Conservation (phyloP, 2,888 invertebrate species). For the Zygothrica quintamaculata region DNA sequence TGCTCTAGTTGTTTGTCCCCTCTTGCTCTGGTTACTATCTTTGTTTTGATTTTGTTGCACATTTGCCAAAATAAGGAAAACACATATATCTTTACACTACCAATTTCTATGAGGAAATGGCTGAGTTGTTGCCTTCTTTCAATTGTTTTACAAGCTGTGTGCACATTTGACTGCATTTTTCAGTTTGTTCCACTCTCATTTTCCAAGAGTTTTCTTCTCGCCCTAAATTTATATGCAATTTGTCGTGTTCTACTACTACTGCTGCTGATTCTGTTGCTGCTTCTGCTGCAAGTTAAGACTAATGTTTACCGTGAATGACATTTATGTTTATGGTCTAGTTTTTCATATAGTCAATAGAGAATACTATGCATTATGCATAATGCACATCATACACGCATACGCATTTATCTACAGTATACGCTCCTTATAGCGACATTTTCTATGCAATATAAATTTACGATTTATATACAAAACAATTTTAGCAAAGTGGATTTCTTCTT, state of each 20-base stretch:
- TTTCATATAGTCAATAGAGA: slow-evolving; percentile 39
- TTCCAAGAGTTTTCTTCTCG: slow-evolving; percentile 39
- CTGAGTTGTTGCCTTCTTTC: background rate
- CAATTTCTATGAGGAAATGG: slow-evolving; percentile 28
- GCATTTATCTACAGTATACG: background rate
- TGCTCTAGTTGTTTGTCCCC: slow-evolving; percentile 52
- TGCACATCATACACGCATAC: background rate
- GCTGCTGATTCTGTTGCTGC: slow-evolving; percentile 27
- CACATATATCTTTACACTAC: slow-evolving; percentile 51
- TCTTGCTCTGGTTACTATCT: slow-evolving; percentile 11
- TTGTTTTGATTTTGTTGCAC: slow-evolving; percentile 50
- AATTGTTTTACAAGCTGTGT: slow-evolving; percentile 32
- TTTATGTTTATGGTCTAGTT: slow-evolving; percentile 72
- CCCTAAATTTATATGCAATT: slow-evolving; percentile 59
- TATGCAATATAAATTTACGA: too few species aligned
- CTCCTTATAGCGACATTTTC: too few species aligned
- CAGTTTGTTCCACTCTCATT: slow-evolving; percentile 11
- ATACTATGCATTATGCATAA: slow-evolving; percentile 1
- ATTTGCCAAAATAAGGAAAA: slow-evolving; percentile 62
- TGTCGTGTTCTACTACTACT: slow-evolving; percentile 28
- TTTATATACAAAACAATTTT: too few species aligned
- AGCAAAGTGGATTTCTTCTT: too few species aligned
- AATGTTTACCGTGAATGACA: slow-evolving; percentile 74
- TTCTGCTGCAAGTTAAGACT: slow-evolving; percentile 46
- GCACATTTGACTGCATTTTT: slow-evolving; percentile 39